Conservation (phyloP, 1,140 invertebrate genomes). For the Calliphora vicina region DNA sequence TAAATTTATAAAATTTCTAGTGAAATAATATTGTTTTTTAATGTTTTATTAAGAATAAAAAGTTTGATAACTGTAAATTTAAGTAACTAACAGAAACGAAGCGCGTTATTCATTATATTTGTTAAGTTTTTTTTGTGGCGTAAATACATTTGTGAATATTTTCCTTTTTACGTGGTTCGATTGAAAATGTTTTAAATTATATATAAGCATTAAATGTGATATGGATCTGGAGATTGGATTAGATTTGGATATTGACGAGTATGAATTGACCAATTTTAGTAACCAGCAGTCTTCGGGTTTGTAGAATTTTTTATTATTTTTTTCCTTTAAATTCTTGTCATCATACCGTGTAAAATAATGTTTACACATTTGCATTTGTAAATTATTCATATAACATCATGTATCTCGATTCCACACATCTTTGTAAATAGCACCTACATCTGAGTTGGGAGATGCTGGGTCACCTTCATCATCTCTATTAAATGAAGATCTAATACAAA, state of each 20-base stretch:
- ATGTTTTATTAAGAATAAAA: too few species aligned
- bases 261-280: constrained; percentile 1
- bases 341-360: neutral
- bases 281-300: constrained; percentile 4
- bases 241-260: neutral
- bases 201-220: neutral
- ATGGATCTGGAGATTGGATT: constrained; percentile 9
- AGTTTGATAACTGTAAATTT: too few species aligned
- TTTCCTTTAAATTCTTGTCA: neutral
- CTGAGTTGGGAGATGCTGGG: constrained; percentile 3
- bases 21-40: too few species aligned
- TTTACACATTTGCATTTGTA: neutral
- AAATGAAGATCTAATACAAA: constrained; percentile 6
- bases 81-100: neutral
- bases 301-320: neutral
- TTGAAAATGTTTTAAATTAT: neutral
- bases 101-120: neutral
- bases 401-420: neutral
- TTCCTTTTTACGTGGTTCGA: neutral
- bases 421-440: neutral
- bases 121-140: neutral
- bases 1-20: too few species aligned
- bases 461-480: neutral
- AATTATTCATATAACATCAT: neutral
- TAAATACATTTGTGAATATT: neutral